Conservation (phyloP, 2,797 vertebrate genomes). For the Notoglanidium macrostoma region DNA sequence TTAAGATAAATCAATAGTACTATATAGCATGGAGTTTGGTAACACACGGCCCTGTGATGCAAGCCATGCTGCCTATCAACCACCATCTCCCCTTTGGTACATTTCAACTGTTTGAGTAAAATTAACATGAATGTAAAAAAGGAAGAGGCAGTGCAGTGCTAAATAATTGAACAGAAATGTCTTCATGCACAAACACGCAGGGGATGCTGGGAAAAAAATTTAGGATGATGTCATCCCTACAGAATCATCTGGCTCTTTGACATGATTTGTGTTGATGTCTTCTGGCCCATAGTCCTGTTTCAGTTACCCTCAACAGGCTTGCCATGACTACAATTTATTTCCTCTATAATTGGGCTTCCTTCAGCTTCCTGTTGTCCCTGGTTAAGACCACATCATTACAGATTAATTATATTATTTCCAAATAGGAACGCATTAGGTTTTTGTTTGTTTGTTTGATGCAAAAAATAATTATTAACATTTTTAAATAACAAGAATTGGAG, state of each 20-base stretch:
- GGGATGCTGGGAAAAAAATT: slow-evolving; percentile 33
- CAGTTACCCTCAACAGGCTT: neutral
- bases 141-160: slow-evolving; percentile 34
- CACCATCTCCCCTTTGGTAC: neutral
- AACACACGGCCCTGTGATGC: slow-evolving; percentile 16
- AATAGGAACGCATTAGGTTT: neutral
- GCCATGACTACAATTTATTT: neutral
- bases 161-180: slow-evolving; percentile 57
- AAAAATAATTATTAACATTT: neutral
- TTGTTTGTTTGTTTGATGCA: neutral
- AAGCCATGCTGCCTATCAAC: neutral
- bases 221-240: slow-evolving; percentile 49
- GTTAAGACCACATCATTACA: neutral
- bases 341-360: neutral
- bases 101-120: slow-evolving; percentile 48
- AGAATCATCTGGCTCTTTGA: slow-evolving; percentile 20
- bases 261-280: neutral
- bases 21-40: slow-evolving; percentile 37
- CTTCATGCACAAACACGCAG: slow-evolving; percentile 47
- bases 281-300: neutral
- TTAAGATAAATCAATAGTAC: slow-evolving; percentile 20
- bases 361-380: neutral
- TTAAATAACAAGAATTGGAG: neutral
- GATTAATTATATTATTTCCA: neutral
- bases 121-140: slow-evolving; percentile 44